Percentiles rank a stretch among this genome's conserved stretches.
phyloP scores from a whole-genome alignment of 37 sponge, comb jelly and placozoan genomes.

The Ianthella basta region DNA sequence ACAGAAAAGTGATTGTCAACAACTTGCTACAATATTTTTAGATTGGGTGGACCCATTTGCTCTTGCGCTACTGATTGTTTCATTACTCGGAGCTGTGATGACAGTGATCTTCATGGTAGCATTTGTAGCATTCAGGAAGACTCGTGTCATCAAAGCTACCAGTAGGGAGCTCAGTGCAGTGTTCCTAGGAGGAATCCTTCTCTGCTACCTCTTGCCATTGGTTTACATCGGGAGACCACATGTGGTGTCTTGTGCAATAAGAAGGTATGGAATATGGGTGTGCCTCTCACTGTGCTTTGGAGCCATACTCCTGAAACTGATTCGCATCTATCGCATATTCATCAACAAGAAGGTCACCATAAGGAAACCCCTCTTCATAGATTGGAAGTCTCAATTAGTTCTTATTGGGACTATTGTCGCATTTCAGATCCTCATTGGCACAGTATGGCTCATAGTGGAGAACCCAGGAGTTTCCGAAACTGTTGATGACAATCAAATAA shows the following conservation, averaged over 20 bases:
- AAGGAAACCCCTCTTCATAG: background rate
- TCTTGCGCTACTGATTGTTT: slow-evolving; percentile 25
- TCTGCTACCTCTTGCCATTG: slow-evolving; percentile 53
- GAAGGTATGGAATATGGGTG: slow-evolving; percentile 45
- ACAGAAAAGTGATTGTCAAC: slow-evolving; percentile 38
- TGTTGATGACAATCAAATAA: no score
- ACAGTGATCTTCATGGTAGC: slow-evolving; percentile 23
- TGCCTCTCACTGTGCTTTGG: slow-evolving; percentile 48
- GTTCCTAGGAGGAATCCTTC: slow-evolving; percentile 49
- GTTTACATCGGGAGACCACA: slow-evolving; percentile 45
- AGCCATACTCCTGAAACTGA: slow-evolving; percentile 60
- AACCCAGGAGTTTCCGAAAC: background rate
- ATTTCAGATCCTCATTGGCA: slow-evolving; percentile 18
- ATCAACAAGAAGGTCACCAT: background rate
- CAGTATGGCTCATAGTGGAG: slow-evolving; percentile 46
- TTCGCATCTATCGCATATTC: slow-evolving; percentile 64
- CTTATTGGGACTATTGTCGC: slow-evolving; percentile 31
- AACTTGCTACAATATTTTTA: slow-evolving; percentile 32
- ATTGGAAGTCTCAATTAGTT: slow-evolving; percentile 34
- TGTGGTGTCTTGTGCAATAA: slow-evolving; percentile 43
- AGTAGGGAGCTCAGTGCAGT: slow-evolving; percentile 70
- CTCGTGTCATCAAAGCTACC: slow-evolving; percentile 61
- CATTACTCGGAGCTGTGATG: slow-evolving; percentile 46
- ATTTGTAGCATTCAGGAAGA: slow-evolving; percentile 41
- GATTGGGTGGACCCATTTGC: slow-evolving; percentile 12